These are phyloP conservation scores for Ischnus inquisitorius DNA, from an alignment of 2,888 invertebrate genomes.

Conservation along the genomic window DNA sequence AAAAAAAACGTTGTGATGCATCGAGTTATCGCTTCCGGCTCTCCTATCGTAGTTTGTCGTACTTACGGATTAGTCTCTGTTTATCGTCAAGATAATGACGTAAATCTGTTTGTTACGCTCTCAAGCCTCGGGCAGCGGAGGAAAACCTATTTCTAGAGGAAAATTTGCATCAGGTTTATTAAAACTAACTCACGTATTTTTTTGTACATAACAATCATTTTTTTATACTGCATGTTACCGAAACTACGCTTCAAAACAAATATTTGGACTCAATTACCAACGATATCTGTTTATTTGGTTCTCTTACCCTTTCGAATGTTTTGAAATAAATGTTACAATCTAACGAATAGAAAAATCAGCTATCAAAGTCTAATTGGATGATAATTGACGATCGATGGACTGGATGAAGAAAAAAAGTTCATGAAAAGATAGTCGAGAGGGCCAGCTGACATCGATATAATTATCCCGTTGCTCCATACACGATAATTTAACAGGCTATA, in stretches of 20 bases:
- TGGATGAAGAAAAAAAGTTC: background rate
- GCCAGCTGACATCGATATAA: slow-evolving; percentile 61
- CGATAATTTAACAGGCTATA: slow-evolving; percentile 54
- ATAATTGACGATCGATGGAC: slow-evolving; percentile 48
- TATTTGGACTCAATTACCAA: no score
- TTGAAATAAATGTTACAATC: background rate
- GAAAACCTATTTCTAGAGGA: background rate
- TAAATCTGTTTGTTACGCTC: slow-evolving; percentile 69
- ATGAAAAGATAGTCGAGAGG: slow-evolving; percentile 12
- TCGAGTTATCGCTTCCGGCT: slow-evolving; percentile 61
- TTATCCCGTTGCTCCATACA: slow-evolving; percentile 35
- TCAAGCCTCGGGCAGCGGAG: slow-evolving; percentile 14
- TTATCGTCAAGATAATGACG: slow-evolving; percentile 68
- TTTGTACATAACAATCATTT: no score
- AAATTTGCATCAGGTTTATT: slow-evolving; percentile 29
- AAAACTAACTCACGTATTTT: background rate
- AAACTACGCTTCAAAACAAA: no score
- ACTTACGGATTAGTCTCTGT: slow-evolving; percentile 79
- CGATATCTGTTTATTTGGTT: no score
- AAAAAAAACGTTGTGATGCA: slow-evolving; percentile 40
- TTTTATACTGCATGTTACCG: no score
- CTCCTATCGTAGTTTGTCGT: slow-evolving; percentile 75
- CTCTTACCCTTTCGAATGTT: no score
- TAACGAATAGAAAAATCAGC: background rate
- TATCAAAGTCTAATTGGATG: slow-evolving; percentile 11